Evolutionary conservation across 2,888 invertebrate genomes (phyloP).

Genomic region (Ophion ellenae): DNA sequence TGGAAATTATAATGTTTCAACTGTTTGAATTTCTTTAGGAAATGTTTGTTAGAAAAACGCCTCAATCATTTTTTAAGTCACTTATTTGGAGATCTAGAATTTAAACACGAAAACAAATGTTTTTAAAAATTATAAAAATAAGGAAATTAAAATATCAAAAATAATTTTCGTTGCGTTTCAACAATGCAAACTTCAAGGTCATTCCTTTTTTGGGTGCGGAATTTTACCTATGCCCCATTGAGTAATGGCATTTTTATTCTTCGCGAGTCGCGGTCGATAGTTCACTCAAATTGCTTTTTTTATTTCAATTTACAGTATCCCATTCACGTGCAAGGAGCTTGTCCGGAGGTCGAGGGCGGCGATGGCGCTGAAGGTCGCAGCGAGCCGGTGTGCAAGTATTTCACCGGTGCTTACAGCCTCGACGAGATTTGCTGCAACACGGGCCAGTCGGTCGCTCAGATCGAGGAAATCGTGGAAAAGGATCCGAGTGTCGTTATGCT

Average conservation of each 20-base stretch:
- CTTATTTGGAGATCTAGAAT: no score
- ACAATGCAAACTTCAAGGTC: no score
- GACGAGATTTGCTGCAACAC: slow-evolving; percentile 97
- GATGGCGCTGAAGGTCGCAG: slow-evolving; percentile 76
- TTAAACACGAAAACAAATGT: no score
- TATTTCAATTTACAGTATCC: slow-evolving; percentile 77
- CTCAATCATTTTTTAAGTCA: no score
- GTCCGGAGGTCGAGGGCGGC: slow-evolving; percentile 63
- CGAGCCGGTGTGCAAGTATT: slow-evolving; percentile 86
- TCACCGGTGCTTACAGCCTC: slow-evolving; percentile 92
- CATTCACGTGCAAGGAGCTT: slow-evolving; percentile 76
- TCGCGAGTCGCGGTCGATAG: not conserved
- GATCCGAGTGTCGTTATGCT: slow-evolving; percentile 93
- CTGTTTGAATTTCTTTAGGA: no score
- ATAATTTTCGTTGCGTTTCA: no score
- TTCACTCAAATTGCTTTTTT: not conserved
- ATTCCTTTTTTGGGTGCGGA: no score
- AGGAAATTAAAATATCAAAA: no score
- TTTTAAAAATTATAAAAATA: no score
- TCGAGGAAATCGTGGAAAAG: slow-evolving; percentile 93
- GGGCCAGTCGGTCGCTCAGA: slow-evolving; percentile 89
- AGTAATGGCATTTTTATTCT: not conserved
- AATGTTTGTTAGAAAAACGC: no score
- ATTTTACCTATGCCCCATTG: not conserved
- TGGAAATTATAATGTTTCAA: no score